Evolutionary conservation across 1,140 invertebrate species (phyloP), one percentile per base, ranked within the genome.

Genomic region (Catajapyx aquilonaris): DNA sequence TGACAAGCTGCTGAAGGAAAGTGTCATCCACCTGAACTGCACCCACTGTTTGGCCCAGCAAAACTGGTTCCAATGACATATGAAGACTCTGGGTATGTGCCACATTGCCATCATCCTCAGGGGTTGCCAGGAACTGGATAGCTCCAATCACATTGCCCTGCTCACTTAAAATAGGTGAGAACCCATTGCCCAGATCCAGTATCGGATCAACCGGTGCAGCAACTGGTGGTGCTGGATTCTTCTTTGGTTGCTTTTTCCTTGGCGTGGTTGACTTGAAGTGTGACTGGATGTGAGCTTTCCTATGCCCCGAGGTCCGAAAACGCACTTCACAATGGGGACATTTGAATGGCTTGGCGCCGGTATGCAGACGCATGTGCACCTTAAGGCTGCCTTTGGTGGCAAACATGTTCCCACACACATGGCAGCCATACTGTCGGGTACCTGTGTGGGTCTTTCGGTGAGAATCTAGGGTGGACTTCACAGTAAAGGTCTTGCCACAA

Each of bases 351-450:
- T 71, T 74, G 2, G 61, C 62, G 31, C 73, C 73, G 34, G 71
- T 73, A 46, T 76, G 71, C 0, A 73, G 50, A 37, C 71, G 47
- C 70, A 78, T 76, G 48, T 80, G 76, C 10, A 78, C 68, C 49
- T 74, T 76, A 0, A 79, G 52, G 39, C 64, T 68, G 3, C 68
- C 66, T 42, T 68, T 70, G 0, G 67, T 68, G 5, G 68, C 58
- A 47, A 73, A 74, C 17, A 59, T 44, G 38, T 57, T 61, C 36
- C 57, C 59, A 43, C 72, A 76, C 4, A 73, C 57, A 32, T 69
- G 60, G 45, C 72, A 76, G 10, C 49, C 48, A 40, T 65, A 69
- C 19, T 59, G 59, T 49, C 65, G 66, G 56, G 2, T 39, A 34
- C 34, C 54, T 46, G 47, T 68, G 48, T 78, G 79, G 30, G 61